phyloP scores from a whole-genome alignment of 1,140 invertebrate genomes.

The Marisa cornuarietis region DNA sequence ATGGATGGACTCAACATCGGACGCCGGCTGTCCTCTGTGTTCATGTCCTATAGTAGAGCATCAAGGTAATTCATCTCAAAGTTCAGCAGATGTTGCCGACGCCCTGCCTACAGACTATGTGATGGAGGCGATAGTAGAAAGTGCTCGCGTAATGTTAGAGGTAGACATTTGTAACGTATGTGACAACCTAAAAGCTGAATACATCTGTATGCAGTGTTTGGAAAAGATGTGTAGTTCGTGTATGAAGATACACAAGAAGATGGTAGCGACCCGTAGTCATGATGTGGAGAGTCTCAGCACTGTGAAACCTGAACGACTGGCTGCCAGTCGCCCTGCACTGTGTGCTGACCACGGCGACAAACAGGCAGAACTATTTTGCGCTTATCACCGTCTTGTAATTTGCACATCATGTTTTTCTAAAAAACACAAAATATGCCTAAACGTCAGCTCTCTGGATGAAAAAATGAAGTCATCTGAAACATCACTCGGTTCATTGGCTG shows the following conservation, averaged over 20 bases:
- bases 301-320: no score
- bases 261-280: background rate
- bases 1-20: background rate
- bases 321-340: no score
- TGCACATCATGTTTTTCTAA: background rate
- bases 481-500: background rate
- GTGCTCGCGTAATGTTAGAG: background rate
- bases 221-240: constrained; percentile 5
- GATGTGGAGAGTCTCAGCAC: background rate
- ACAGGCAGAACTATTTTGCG: background rate
- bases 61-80: background rate
- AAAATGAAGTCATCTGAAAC: background rate
- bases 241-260: background rate
- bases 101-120: constrained; percentile 4
- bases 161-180: background rate
- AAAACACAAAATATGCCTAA: background rate
- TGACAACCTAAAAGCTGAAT: background rate
- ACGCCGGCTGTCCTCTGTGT: constrained; percentile 1
- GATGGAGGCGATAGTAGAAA: background rate
- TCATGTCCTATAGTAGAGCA: background rate
- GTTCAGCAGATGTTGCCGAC: background rate
- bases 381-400: background rate
- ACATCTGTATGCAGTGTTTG: constrained; percentile 7
- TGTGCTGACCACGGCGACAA: background rate
- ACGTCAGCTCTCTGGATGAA: background rate